Evolutionary conservation across 2,888 invertebrate genomes (phyloP).

Genomic region (Palloptera scutellata): DNA sequence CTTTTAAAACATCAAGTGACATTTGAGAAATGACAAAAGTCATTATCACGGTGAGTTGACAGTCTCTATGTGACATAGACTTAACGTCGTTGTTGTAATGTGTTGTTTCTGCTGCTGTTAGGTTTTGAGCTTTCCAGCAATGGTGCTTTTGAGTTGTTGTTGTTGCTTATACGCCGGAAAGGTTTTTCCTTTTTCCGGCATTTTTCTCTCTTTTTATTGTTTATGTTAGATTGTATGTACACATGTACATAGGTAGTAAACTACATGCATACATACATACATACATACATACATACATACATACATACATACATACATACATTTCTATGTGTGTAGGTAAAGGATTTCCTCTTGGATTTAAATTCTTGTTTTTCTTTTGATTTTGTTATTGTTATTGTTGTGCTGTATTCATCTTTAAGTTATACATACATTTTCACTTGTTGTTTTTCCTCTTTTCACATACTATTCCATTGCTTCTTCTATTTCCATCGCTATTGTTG

Average conservation of each 20-base stretch:
- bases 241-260: neutral
- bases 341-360: conserved; percentile 8
- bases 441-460: conserved; percentile 1
- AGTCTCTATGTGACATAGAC: conserved; percentile 1
- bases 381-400: neutral
- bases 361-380: neutral
- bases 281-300: neutral
- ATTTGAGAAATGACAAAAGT: conserved; percentile 29
- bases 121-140: neutral
- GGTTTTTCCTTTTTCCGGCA: conserved; percentile 2
- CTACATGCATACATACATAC: neutral
- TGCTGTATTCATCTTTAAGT: neutral
- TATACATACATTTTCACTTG: neutral
- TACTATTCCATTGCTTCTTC: too few species aligned
- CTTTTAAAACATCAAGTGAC: conserved; percentile 25
- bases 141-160: neutral
- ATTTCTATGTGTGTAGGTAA: neutral
- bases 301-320: neutral
- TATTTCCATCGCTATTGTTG: conserved; percentile 1
- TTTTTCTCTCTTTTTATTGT: conserved; percentile 8
- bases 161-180: neutral
- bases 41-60: conserved; percentile 27
- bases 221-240: conserved; percentile 7
- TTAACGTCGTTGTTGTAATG: neutral
- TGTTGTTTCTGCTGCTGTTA: too few species aligned